Percentiles rank a stretch among this genome's conserved stretches.
Conservation (phyloP, 1,140 invertebrate genomes). For the Pomacea maculata region DNA sequence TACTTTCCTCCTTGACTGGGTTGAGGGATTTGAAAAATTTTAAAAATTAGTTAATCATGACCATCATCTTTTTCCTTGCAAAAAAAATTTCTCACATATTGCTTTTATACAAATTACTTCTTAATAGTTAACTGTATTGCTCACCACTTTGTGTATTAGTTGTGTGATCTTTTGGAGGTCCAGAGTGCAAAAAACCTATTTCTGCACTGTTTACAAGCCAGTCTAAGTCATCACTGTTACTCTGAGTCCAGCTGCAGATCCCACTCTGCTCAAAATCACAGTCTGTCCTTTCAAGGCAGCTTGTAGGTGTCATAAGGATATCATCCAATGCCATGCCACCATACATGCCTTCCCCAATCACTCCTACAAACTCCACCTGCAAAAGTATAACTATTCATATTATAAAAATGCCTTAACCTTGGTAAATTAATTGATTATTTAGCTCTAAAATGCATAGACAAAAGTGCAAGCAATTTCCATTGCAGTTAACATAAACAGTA, state of each 20-base stretch:
- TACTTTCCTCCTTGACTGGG: too few relatives aligned
- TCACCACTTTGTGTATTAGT: constrained; percentile 44
- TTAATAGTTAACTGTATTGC: background rate
- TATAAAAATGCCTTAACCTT: too few relatives aligned
- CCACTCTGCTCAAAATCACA: constrained; percentile 57
- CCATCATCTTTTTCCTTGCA: too few relatives aligned
- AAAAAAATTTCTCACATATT: too few relatives aligned
- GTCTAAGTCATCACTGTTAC: constrained; percentile 39
- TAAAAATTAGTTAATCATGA: too few relatives aligned
- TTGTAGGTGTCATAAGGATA: constrained; percentile 37
- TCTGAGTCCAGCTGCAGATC: constrained; percentile 53
- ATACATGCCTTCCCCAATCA: constrained; percentile 36
- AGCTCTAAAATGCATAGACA: too few relatives aligned
- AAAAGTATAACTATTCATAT: background rate
- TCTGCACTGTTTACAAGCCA: constrained; percentile 47
- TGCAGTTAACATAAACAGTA: too few relatives aligned
- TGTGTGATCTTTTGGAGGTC: constrained; percentile 59
- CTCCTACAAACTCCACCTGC: constrained; percentile 47
- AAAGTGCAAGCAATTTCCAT: too few relatives aligned
- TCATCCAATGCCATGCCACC: constrained; percentile 62
- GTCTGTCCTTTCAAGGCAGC: constrained; percentile 39
- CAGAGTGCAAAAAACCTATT: constrained; percentile 35
- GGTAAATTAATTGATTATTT: too few relatives aligned
- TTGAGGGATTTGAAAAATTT: too few relatives aligned
- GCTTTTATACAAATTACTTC: too few relatives aligned